A percentile compares a stretch with the other conserved stretches of the same genome.
Conservation (phyloP, 2,888 invertebrate genomes). For the Andrena dorsata region DNA sequence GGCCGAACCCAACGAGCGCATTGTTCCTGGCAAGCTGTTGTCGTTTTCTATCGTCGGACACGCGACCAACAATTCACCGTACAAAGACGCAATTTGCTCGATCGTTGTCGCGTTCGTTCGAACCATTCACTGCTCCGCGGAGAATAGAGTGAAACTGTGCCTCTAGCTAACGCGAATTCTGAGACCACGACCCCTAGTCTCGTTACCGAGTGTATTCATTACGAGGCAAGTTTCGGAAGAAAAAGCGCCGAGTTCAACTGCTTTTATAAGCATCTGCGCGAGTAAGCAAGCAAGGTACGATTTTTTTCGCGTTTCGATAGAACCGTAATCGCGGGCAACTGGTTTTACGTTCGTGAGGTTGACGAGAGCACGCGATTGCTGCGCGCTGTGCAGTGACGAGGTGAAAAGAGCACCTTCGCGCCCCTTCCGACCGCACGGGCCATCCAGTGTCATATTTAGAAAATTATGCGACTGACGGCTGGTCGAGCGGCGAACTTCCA, state of each 20-base stretch:
- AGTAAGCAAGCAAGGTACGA: conserved; percentile 19
- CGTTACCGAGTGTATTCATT: not conserved
- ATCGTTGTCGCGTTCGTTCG: too few relatives aligned
- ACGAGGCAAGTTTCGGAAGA: not conserved
- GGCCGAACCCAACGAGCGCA: not conserved
- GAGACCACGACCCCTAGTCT: too few relatives aligned
- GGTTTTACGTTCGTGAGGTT: conserved; percentile 42
- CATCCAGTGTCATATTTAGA: conserved; percentile 4
- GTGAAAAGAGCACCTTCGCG: conserved; percentile 10
- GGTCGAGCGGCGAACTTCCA: not conserved
- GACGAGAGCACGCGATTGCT: conserved; percentile 65
- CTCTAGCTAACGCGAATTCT: too few relatives aligned
- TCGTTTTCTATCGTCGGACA: too few relatives aligned
- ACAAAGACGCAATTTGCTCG: too few relatives aligned
- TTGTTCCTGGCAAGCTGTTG: conserved; percentile 1
- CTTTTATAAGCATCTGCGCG: conserved; percentile 6
- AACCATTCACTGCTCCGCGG: too few relatives aligned
- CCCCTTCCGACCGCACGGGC: conserved; percentile 5
- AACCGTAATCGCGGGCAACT: conserved; percentile 38
- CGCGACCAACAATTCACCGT: too few relatives aligned
- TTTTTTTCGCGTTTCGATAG: conserved; percentile 45
- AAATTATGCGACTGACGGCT: not conserved
- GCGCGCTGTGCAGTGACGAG: conserved; percentile 51
- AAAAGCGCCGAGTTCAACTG: conserved; percentile 7
- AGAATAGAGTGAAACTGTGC: too few relatives aligned